phyloP scores from a whole-genome alignment of 2,113 vertebrate species.

The Bos indicus region DNA sequence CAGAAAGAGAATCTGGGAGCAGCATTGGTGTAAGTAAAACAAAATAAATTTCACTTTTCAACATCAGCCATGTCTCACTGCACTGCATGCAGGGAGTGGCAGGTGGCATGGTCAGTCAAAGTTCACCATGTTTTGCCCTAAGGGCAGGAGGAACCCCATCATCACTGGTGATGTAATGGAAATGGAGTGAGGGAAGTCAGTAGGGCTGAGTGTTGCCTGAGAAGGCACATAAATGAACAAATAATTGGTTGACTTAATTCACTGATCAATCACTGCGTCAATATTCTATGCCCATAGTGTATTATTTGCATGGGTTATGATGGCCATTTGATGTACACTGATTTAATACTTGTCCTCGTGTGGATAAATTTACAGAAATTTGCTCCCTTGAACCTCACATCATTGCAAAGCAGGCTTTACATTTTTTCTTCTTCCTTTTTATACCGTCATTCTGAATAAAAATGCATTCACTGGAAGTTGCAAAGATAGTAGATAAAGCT shows the following conservation, averaged over 20 bases:
- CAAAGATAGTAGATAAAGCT: neutral
- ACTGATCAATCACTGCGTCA: neutral
- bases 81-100: neutral
- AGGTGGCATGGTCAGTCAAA: neutral
- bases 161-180: neutral
- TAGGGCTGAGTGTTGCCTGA: neutral
- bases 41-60: neutral
- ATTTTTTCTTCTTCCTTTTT: neutral
- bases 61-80: neutral
- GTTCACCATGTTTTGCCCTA: neutral
- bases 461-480: neutral
- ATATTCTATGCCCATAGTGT: neutral
- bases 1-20: neutral
- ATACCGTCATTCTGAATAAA: neutral
- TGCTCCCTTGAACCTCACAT: neutral
- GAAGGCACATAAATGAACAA: neutral
- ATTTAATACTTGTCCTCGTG: neutral
- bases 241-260: no score
- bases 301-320: neutral
- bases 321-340: neutral
- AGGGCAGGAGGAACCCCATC: no score
- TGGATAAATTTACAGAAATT: neutral
- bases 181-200: neutral
- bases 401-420: neutral
- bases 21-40: neutral